Conservation (phyloP, 2,797 vertebrate genomes). For the Sebastes jordani region DNA sequence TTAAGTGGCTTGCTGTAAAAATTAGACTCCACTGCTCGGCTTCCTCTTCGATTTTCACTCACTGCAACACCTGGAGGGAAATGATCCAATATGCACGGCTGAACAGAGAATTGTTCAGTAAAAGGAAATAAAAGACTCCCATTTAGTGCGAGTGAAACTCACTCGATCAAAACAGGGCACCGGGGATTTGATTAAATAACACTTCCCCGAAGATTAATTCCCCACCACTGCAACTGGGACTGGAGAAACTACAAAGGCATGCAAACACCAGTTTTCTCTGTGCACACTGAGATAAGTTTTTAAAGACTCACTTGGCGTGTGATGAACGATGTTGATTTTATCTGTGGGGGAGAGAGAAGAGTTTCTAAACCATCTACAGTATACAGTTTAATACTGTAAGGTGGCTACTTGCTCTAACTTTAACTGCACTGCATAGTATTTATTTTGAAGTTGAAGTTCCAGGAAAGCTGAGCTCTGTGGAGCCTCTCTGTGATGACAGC, state of each 20-base stretch:
- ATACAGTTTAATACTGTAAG: constrained; percentile 17
- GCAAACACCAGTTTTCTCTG: constrained; percentile 47
- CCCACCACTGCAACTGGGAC: constrained; percentile 36
- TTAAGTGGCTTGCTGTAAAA: constrained; percentile 80
- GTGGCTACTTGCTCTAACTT: not conserved
- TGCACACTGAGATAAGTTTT: constrained; percentile 30
- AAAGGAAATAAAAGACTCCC: constrained; percentile 46
- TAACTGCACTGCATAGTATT: not conserved
- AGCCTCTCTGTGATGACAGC: constrained; percentile 26
- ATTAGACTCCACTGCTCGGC: constrained; percentile 47
- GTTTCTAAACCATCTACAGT: constrained; percentile 32
- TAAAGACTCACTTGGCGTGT: constrained; percentile 77
- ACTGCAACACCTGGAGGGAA: constrained; percentile 57
- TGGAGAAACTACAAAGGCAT: constrained; percentile 53
- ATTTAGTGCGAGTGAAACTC: constrained; percentile 50
- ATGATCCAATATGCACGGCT: constrained; percentile 29
- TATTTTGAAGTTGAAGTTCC: constrained; percentile 4
- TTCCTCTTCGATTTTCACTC: constrained; percentile 52
- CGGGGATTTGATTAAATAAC: constrained; percentile 55
- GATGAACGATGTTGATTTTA: constrained; percentile 83
- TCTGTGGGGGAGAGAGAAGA: constrained; percentile 65
- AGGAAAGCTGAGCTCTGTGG: constrained; percentile 11
- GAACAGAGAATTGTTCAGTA: constrained; percentile 17
- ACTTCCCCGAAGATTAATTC: constrained; percentile 55
- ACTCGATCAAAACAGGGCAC: constrained; percentile 45